Conservation (phyloP, 2,888 invertebrate genomes). For the Nipponacmea schrenckii region DNA sequence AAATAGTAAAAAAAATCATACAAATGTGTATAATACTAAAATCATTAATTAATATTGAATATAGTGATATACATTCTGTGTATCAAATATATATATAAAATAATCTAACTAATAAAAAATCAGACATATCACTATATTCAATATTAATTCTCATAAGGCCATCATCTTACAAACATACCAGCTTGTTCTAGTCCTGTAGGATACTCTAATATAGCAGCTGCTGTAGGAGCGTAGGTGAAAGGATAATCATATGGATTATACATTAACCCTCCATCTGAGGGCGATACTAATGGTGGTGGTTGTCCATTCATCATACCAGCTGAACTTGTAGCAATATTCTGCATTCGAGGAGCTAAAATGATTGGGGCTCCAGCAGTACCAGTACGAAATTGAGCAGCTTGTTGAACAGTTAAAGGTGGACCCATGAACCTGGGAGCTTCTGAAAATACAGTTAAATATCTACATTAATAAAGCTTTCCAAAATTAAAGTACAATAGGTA, state of each 20-base stretch:
- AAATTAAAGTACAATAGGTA: neutral
- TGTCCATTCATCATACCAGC: conserved; percentile 58
- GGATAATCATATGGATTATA: conserved; percentile 58
- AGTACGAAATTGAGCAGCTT: conserved; percentile 64
- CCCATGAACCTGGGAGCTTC: conserved; percentile 50
- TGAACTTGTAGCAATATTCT: conserved; percentile 38
- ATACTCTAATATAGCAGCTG: conserved; percentile 56
- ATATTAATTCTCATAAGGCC: neutral
- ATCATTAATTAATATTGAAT: too few relatives aligned
- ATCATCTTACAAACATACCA: conserved; percentile 52
- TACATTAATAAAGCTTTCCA: neutral
- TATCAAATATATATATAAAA: too few relatives aligned
- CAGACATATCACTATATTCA: too few relatives aligned
- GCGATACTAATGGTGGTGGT: conserved; percentile 74
- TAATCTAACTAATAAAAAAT: too few relatives aligned
- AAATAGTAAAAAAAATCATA: too few relatives aligned
- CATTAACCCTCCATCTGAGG: conserved; percentile 70
- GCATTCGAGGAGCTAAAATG: conserved; percentile 80
- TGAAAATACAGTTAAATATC: conserved; percentile 20
- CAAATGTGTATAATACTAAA: too few relatives aligned
- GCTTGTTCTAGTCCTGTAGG: conserved; percentile 54
- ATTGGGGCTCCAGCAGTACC: conserved; percentile 88
- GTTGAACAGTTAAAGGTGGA: conserved; percentile 37
- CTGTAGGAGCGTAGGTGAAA: conserved; percentile 39
- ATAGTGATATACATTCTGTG: too few relatives aligned